Evolutionary conservation across 1,140 invertebrate species (phyloP).

Genomic region (Anoplophora glabripennis): DNA sequence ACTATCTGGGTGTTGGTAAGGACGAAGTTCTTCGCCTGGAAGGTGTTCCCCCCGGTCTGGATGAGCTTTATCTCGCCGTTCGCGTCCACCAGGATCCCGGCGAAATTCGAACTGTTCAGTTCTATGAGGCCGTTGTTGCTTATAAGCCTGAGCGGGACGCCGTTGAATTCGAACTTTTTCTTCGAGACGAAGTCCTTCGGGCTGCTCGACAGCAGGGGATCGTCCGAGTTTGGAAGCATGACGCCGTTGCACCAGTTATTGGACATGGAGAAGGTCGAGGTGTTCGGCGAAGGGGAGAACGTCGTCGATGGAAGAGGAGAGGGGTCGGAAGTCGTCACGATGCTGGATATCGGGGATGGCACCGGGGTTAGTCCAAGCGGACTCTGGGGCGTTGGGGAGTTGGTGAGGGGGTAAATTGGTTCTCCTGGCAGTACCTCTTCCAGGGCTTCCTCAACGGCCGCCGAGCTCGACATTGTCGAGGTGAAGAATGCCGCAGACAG

Average conservation of each 20-base stretch:
- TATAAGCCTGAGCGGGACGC: constrained; percentile 58
- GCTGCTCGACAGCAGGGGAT: constrained; percentile 75
- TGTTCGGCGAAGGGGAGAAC: constrained; percentile 45
- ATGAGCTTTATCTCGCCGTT: constrained; percentile 66
- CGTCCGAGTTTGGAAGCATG: constrained; percentile 83
- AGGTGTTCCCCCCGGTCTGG: constrained; percentile 48
- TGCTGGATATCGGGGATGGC: constrained; percentile 57
- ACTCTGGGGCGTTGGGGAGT: constrained; percentile 59
- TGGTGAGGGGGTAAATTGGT: constrained; percentile 62
- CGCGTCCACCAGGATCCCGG: constrained; percentile 61
- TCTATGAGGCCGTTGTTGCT: constrained; percentile 62
- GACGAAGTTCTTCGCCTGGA: constrained; percentile 52
- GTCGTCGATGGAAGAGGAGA: constrained; percentile 55
- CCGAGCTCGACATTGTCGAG: constrained; percentile 80
- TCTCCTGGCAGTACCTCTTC: constrained; percentile 77
- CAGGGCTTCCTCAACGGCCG: constrained; percentile 77
- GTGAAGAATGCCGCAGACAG: constrained; percentile 78
- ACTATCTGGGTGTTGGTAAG: constrained; percentile 52
- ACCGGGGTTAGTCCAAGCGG: constrained; percentile 55
- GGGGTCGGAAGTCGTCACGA: constrained; percentile 52
- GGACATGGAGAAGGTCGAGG: constrained; percentile 51
- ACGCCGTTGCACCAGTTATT: constrained; percentile 59
- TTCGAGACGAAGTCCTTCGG: constrained; percentile 72
- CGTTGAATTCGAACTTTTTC: constrained; percentile 60
- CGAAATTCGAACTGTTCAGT: constrained; percentile 56